phyloP scores from a whole-genome alignment of 2,797 vertebrate species.

The Podargus strigoides region DNA sequence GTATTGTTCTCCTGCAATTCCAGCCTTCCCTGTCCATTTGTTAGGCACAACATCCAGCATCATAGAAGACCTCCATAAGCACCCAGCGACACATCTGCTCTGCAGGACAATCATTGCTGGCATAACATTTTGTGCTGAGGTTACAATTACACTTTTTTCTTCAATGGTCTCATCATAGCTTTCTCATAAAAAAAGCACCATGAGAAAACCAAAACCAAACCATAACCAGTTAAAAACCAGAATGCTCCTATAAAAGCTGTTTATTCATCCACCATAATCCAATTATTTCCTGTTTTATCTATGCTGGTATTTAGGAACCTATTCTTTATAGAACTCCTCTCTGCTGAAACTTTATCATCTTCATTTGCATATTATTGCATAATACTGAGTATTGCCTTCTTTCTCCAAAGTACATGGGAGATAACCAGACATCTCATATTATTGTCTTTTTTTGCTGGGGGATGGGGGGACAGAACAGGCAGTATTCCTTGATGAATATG shows the following conservation, averaged over 20 bases:
- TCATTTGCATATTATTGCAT: not conserved
- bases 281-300: not conserved
- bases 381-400: not conserved
- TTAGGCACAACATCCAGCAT: not conserved
- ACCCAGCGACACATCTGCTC: not conserved
- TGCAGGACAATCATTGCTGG: not conserved
- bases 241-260: not conserved
- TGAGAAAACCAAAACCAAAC: not conserved
- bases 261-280: not conserved
- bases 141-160: not conserved
- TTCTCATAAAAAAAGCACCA: not conserved
- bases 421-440: not conserved
- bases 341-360: not conserved
- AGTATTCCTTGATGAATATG: not conserved
- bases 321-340: not conserved
- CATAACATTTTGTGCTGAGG: not conserved
- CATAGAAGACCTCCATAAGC: not conserved
- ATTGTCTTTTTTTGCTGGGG: not conserved
- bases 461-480: fast-evolving
- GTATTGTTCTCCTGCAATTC: not conserved
- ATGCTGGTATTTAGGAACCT: not conserved
- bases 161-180: not conserved
- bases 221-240: not conserved
- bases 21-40: not conserved
- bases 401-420: not conserved